These are phyloP conservation scores for Leptatherina wallacei DNA, from an alignment of 2,797 vertebrate species.

Conservation along the genomic window DNA sequence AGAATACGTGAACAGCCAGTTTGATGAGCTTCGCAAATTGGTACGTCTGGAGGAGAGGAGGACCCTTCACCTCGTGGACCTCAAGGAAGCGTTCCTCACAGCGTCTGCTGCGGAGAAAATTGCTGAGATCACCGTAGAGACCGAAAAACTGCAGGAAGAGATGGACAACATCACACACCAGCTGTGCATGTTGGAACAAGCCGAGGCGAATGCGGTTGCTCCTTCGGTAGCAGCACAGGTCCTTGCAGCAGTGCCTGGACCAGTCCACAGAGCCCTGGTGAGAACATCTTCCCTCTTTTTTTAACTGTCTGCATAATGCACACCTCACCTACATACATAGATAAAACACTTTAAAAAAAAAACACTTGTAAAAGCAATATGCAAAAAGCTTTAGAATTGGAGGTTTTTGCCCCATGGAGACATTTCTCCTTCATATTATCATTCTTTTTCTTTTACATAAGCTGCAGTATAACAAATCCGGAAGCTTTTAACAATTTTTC, in stretches of 20 bases:
- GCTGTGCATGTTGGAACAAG: constrained; percentile 82
- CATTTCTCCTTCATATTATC: not conserved
- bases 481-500: not conserved
- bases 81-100: constrained; percentile 86
- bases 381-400: not conserved
- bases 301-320: not conserved
- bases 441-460: not conserved
- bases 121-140: constrained; percentile 83
- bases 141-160: constrained; percentile 87
- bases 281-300: constrained; percentile 21
- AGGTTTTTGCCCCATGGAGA: not conserved
- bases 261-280: constrained; percentile 53
- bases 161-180: constrained; percentile 89
- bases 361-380: not conserved
- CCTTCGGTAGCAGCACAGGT: constrained; percentile 56
- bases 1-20: constrained; percentile 85
- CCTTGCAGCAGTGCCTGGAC: constrained; percentile 46
- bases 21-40: constrained; percentile 84
- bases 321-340: too few species aligned
- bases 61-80: constrained; percentile 85
- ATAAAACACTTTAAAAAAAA: not conserved
- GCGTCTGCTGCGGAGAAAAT: constrained; percentile 86
- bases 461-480: not conserved
- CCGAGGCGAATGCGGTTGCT: constrained; percentile 57
- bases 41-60: constrained; percentile 86